Base-by-base conservation (phyloP, 2,888 invertebrate species). In the Drosophila barbarae region DNA sequence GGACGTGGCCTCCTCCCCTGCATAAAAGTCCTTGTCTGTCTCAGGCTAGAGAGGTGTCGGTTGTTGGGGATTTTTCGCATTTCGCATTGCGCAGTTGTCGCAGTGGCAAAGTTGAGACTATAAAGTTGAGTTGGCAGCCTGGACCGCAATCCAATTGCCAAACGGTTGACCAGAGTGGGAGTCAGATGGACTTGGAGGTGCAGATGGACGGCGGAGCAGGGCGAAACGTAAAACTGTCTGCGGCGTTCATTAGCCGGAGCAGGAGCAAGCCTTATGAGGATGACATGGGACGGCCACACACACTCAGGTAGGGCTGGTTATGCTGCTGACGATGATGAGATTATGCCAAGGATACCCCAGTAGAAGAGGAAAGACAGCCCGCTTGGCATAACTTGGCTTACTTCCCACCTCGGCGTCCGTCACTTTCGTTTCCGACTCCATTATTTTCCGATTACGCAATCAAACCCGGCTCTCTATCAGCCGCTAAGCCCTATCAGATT, bases 71-170 rank as follows among this genome's bases (percentile, higher is more conserved):
- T 71, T 74, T 74, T 76, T 69, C 75, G 73, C 72, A 74, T 64
- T 75, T 76, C 59, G 71, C 70, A 73, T 59, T 72, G 71, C 78
- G 71, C 76, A 72, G 79, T 74, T 77, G 83, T 74, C 77, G 77
- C 80, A 54, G 54, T 71, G 18, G 66, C 54, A 60, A 65, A 78
- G 66, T 81, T 79, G 35, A 47, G 71, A 69, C 78, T 78, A 77
- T 79, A 74, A 82, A 84, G 65, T 74, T 79, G 84, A 71, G 72
- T 69, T 67, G 74, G 72, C 79, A 71, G 67, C 71, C 74, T 64
- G 76, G 76, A 65, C 79, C 79, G 39, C 79, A 84, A 80, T 80
- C 79, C 79, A 82, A 84, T 80, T 80, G 79, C 74, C 74, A 81
- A 66, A 56, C 59, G 69, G 73, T 80, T 66, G 49, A 68, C 44